Base-by-base conservation (phyloP, 2,888 invertebrate genomes). In the Amphimallon solstitiale region DNA sequence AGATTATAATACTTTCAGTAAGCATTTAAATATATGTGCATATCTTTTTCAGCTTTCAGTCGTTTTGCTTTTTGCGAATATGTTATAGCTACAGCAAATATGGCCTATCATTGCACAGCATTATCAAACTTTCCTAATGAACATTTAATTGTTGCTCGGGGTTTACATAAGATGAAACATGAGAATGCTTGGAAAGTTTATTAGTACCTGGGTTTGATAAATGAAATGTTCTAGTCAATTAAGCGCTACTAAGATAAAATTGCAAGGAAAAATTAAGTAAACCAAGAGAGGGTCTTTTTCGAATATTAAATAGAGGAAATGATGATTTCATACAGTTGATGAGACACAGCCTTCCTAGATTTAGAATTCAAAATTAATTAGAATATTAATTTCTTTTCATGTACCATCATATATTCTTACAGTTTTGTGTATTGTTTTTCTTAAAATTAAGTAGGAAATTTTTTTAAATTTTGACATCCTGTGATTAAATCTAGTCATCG, bases 1-100 rank as follows among this genome's bases (percentile, higher is more conserved):
- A 21, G 56, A 56, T 45, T 12, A 23, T 51, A 48, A n/a, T 52
- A 14, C 14, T 14, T 7, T 9, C 23, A 45, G 34, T 23, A 45
- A 19, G 12, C 7, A 45, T 21, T 17, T 21, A 21, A n/a, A n/a
- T n/a, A n/a, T n/a, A n/a, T n/a, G n/a, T n/a, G n/a, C n/a, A n/a
- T n/a, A n/a, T 29, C 29, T 5, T 29, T 65, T 65, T 38, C 86
- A 96, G 97, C 96, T 49, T 97, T 97, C 84, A 96, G 95, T 80
- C 93, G 93, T 91, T 97, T 97, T 85, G 94, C 97, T 1, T 86
- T 94, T 65, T 95, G 94, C 82, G 97, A 97, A 83, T 97, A 97
- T 82, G 87, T 95, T 78, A 91, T 97, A 77, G 95, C 96, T 63
- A 89, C 92, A 62, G 91, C 93, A 72, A 97, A 96, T 83, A 96